A percentile compares a stretch with the other conserved stretches of the same genome.
phyloP scores from a whole-genome alignment of 35 echinoderm and acorn worm species.

The Ophiothrix spiculata region DNA sequence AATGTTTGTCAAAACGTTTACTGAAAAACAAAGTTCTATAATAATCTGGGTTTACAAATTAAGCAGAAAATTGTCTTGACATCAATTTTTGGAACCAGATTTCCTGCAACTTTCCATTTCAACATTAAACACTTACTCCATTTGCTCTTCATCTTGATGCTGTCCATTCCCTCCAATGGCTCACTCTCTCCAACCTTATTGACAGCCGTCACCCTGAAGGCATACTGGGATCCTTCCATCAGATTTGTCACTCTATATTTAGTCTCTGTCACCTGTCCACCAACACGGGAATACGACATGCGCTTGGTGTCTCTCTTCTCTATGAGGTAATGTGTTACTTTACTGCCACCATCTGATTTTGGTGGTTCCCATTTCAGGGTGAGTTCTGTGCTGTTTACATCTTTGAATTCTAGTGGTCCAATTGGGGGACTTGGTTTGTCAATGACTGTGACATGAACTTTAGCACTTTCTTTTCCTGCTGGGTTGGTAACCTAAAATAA shows the following conservation, averaged over 20 bases:
- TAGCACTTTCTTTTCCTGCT: conserved; percentile 71
- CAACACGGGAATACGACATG: conserved; percentile 65
- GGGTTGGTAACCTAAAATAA: conserved; percentile 38
- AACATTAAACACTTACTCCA: conserved; percentile 61
- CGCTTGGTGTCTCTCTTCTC: conserved; percentile 92
- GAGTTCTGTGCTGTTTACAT: conserved; percentile 76
- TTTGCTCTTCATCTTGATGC: conserved; percentile 58
- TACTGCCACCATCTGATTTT: conserved; percentile 66
- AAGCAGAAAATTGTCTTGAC: too few species aligned
- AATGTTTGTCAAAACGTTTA: too few species aligned
- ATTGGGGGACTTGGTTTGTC: conserved; percentile 74
- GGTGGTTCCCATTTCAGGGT: conserved; percentile 80
- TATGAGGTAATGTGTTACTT: conserved; percentile 83
- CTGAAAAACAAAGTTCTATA: too few species aligned
- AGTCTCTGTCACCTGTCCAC: conserved; percentile 36
- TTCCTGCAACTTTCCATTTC: too few species aligned
- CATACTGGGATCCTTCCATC: conserved; percentile 63
- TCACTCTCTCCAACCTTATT: conserved; percentile 97
- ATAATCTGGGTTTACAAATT: too few species aligned
- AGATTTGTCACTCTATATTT: conserved; percentile 58
- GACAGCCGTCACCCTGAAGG: conserved; percentile 83
- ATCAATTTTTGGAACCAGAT: too few species aligned
- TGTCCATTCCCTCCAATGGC: conserved; percentile 57
- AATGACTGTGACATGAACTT: conserved; percentile 67
- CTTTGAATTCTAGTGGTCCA: conserved; percentile 63